Conservation (phyloP, 2,888 invertebrate genomes). For the Acleris laterana region DNA sequence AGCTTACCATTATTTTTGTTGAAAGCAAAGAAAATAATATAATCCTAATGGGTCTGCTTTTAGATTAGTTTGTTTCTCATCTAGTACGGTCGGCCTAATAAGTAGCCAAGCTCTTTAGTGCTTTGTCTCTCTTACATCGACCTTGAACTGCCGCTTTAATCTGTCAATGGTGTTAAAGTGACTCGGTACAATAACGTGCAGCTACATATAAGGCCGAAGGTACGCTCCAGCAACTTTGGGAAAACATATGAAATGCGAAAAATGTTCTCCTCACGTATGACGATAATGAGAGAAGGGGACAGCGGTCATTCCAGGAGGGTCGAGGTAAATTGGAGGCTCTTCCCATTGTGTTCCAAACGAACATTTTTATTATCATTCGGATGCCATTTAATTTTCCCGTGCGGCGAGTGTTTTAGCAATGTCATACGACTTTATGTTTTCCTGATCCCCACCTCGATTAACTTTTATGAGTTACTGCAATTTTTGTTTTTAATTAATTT, state of each 20-base stretch:
- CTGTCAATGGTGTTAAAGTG: too few relatives aligned
- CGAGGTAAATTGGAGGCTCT: constrained; percentile 44
- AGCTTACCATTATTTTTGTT: not conserved
- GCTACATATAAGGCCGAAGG: too few relatives aligned
- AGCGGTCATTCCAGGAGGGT: constrained; percentile 54
- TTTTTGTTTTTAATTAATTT: constrained; percentile 27
- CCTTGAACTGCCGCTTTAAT: too few relatives aligned
- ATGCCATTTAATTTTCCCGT: constrained; percentile 52
- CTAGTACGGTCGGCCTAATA: not conserved
- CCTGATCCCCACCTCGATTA: constrained; percentile 44
- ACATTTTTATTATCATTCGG: constrained; percentile 54
- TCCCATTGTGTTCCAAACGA: constrained; percentile 48
- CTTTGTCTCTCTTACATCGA: too few relatives aligned
- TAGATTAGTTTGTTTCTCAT: constrained; percentile 13
- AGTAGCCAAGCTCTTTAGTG: too few relatives aligned
- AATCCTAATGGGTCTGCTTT: constrained; percentile 8
- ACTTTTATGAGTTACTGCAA: constrained; percentile 44
- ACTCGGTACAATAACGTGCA: too few relatives aligned
- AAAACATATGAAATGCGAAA: constrained; percentile 14
- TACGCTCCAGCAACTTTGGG: constrained; percentile 10
- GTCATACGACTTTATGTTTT: constrained; percentile 44
- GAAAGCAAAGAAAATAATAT: not conserved
- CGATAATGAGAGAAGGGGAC: constrained; percentile 39
- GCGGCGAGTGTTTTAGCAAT: constrained; percentile 42
- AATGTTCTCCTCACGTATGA: constrained; percentile 23